Conservation (phyloP, 2,113 vertebrate genomes). For the Semnornis frantzii region DNA sequence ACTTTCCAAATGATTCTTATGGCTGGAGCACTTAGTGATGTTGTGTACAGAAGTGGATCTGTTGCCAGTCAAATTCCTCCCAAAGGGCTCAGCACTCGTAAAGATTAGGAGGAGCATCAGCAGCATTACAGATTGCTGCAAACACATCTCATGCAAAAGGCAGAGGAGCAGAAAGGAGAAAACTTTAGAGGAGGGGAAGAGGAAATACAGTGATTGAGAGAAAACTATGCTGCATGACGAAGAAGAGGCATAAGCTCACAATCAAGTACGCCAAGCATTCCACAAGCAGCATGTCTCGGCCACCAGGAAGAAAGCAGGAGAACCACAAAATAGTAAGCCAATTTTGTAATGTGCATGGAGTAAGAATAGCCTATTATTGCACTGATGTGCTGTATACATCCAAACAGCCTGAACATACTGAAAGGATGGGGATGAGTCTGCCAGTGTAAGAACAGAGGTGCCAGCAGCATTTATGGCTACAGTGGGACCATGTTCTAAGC, state of each 20-base stretch:
- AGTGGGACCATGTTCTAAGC: neutral
- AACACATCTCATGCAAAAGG: neutral
- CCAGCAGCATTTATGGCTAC: neutral
- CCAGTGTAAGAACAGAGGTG: neutral
- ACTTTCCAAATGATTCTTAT: neutral
- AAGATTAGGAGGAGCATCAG: constrained; percentile 67
- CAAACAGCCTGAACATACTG: neutral
- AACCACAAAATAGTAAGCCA: constrained; percentile 82
- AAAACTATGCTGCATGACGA: neutral
- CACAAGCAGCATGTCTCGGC: constrained; percentile 71
- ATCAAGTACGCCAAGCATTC: neutral
- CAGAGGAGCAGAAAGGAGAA: constrained; percentile 19
- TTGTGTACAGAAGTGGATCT: neutral
- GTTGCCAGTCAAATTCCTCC: constrained; percentile 27
- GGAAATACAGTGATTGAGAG: neutral
- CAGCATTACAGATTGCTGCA: constrained; percentile 35
- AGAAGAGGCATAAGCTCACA: neutral
- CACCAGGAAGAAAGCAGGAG: constrained; percentile 72
- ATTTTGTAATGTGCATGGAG: neutral
- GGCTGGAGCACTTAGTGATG: constrained; percentile 13
- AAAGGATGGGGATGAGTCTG: neutral
- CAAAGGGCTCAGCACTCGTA: constrained; percentile 12
- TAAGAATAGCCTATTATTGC: neutral
- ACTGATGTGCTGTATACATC: neutral
- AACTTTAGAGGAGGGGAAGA: neutral